A percentile compares a stretch with the other conserved stretches of the same genome.
phyloP scores from a whole-genome alignment of 2,797 vertebrate genomes.

The Danio aesculapii region DNA sequence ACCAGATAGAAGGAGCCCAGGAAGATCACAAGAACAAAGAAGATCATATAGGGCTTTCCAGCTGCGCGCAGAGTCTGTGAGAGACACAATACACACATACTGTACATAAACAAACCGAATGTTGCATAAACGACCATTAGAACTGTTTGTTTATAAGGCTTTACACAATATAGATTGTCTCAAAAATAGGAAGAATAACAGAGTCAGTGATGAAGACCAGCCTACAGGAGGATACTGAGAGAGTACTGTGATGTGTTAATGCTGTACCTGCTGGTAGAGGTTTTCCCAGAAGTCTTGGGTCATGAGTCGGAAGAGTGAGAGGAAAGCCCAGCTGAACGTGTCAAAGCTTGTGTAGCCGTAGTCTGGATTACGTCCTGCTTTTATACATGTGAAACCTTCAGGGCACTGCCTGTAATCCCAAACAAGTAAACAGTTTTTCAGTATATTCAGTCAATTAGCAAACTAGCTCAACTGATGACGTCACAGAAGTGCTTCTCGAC shows the following conservation, averaged over 20 bases:
- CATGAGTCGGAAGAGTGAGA: conserved; percentile 97
- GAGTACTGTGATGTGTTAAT: not conserved
- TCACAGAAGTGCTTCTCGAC: not conserved
- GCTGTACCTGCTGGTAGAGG: conserved; percentile 92
- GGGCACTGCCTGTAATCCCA: conserved; percentile 88
- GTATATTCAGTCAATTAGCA: conserved; percentile 6
- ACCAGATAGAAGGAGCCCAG: conserved; percentile 97
- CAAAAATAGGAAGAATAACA: too few species aligned
- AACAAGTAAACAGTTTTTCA: conserved; percentile 29
- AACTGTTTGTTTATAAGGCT: too few species aligned
- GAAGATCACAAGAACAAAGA: conserved; percentile 98
- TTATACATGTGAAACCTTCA: conserved; percentile 90
- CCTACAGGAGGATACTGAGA: not conserved
- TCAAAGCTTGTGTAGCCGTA: conserved; percentile 98
- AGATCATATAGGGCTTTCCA: conserved; percentile 98
- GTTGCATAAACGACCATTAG: too few species aligned
- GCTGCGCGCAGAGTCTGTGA: conserved; percentile 92
- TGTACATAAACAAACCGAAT: not conserved
- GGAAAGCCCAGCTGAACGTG: conserved; percentile 97
- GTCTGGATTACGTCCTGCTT: conserved; percentile 93
- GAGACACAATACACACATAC: conserved; percentile 39
- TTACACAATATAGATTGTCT: too few species aligned
- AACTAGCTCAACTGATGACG: not conserved
- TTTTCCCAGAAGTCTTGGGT: conserved; percentile 99
- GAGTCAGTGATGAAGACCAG: too few species aligned